These are phyloP conservation scores for Drusus annulatus DNA, from an alignment of 1,140 invertebrate species.

Conservation along the genomic window DNA sequence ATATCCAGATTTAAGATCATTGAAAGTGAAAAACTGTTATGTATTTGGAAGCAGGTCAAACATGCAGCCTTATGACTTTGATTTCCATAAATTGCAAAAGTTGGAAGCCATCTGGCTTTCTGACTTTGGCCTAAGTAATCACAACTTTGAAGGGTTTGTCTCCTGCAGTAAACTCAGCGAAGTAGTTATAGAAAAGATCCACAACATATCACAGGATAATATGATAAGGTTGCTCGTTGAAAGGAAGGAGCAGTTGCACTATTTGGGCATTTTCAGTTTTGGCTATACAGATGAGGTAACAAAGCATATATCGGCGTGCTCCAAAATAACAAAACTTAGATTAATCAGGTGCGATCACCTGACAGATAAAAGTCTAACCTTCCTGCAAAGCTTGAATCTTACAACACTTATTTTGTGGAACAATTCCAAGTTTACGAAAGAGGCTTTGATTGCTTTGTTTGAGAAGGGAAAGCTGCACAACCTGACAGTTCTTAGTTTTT, in stretches of 20 bases:
- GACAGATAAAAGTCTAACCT: constrained; percentile 64
- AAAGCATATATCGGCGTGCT: constrained; percentile 63
- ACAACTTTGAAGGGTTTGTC: constrained; percentile 64
- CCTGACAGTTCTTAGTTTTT: constrained; percentile 66
- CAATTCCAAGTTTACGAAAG: constrained; percentile 65
- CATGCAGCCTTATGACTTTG: constrained; percentile 49
- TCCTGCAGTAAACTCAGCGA: constrained; percentile 63
- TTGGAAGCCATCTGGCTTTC: constrained; percentile 65
- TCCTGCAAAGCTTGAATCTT: constrained; percentile 60
- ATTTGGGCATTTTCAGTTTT: constrained; percentile 65
- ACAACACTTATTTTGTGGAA: constrained; percentile 66
- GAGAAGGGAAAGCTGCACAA: constrained; percentile 61
- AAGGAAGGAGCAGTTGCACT: constrained; percentile 62
- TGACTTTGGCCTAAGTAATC: constrained; percentile 65
- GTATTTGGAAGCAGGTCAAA: neutral
- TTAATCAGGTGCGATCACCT: constrained; percentile 68
- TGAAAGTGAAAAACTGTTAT: constrained; percentile 29
- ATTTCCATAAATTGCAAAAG: constrained; percentile 63
- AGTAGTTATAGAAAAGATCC: constrained; percentile 68
- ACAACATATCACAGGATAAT: constrained; percentile 62
- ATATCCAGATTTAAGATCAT: neutral
- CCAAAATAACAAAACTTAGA: constrained; percentile 63
- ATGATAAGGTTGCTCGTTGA: constrained; percentile 63
- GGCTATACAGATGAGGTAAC: constrained; percentile 64
- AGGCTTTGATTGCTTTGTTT: constrained; percentile 62